Evolutionary conservation across 2,797 vertebrate species (phyloP), one percentile per base, ranked within the genome.

Genomic region (Ctenochaetus hawaiiensis): DNA sequence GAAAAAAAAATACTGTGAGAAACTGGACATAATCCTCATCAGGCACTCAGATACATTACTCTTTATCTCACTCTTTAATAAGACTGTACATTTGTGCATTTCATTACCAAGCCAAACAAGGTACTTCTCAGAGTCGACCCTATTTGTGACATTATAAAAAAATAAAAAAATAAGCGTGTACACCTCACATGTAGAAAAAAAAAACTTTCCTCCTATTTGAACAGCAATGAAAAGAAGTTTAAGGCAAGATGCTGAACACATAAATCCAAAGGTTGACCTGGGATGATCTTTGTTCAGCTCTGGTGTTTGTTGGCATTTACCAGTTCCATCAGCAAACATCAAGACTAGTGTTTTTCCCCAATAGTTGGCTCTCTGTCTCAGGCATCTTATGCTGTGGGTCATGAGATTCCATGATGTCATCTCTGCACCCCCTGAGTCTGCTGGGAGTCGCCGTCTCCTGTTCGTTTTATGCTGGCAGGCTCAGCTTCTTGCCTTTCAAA

Each of bases 401-500:
- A 95, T 81, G 91, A 95, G 95, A 93, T 86, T 83, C 82, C 84
- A 90, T 87, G 93, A 94, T 92, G 94, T 94, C 87, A 92, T 94
- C 94, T 96, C 95, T 94, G 91, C 77, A 77, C 90, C 91, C 83
- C 92, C 95, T 92, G 94, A 93, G 96, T 96, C 95, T 91, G 94
- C 93, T 94, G 95, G 94, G 95, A 96, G 96, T 95, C 79, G 94
- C 93, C 62, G 59, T 85, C 85, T 86, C 84, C 78, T 94, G 94
- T 92, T 91, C 90, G 34, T 93, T 95, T 97, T 98, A 99, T 0
- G 98, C 98, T 84, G 98, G 98, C 93, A 99, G 97, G 94, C 98
- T 99, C 91, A 99, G 95, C 94, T 99, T 99, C 97, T 99, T 99
- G 94, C 98, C 98, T 95, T 99, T 99, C 94, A 99, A 96, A 83